These are phyloP conservation scores for Buteo buteo DNA, from an alignment of 2,113 vertebrate genomes.

Conservation along the genomic window DNA sequence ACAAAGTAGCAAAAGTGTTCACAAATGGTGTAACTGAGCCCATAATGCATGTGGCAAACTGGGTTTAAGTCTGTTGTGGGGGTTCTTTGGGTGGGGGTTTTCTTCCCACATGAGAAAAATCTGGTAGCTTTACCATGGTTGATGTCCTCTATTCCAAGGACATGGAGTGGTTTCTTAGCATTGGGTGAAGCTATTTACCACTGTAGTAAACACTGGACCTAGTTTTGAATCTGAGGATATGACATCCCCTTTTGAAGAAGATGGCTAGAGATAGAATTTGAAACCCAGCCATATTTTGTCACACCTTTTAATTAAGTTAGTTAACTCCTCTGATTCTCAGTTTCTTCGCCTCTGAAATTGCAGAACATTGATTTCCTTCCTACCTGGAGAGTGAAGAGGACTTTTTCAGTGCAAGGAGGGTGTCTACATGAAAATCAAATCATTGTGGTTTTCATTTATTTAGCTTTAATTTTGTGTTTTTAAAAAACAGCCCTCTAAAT, in stretches of 20 bases:
- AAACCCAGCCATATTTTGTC: background rate
- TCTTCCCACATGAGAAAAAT: background rate
- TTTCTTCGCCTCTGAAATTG: background rate
- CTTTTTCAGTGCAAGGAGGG: background rate
- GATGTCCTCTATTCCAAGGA: background rate
- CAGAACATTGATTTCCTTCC: background rate
- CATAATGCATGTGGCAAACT: background rate
- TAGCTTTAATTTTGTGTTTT: background rate
- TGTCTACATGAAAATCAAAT: background rate
- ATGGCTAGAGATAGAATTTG: background rate
- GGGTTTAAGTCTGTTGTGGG: background rate
- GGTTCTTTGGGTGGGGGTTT: background rate
- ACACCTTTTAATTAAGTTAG: background rate
- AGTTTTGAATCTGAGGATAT: background rate
- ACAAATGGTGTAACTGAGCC: background rate
- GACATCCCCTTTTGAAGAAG: background rate
- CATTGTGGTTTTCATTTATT: background rate
- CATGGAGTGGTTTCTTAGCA: background rate
- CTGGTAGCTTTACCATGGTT: background rate
- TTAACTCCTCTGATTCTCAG: background rate
- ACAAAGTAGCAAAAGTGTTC: background rate
- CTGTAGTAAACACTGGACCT: background rate
- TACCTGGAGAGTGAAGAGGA: background rate
- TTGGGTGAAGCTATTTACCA: background rate
- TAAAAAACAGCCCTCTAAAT: background rate